Evolutionary conservation across 2,888 invertebrate genomes (phyloP).

Genomic region (Cetonia aurata): DNA sequence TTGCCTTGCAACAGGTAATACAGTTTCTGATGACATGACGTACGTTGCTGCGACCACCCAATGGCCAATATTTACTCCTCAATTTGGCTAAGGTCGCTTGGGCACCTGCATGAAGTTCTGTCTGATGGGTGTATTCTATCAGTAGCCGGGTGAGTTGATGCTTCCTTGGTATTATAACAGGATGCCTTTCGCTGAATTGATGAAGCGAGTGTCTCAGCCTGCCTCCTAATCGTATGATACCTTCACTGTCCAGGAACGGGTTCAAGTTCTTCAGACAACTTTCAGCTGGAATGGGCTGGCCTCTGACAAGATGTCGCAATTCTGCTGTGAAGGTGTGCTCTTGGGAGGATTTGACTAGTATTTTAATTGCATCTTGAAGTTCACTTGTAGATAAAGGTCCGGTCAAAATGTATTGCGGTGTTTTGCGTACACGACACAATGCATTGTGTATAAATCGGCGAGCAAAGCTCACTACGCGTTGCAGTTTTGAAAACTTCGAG

Average conservation of each 20-base stretch:
- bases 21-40: slow-evolving; percentile 1
- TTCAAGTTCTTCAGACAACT: neutral
- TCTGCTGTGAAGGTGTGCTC: too few species aligned
- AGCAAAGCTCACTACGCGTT: too few species aligned
- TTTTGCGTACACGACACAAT: too few species aligned
- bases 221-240: slow-evolving; percentile 36
- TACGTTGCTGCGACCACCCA: slow-evolving; percentile 10
- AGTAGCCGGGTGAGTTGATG: slow-evolving; percentile 23
- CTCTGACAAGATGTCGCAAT: too few species aligned
- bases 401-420: too few species aligned
- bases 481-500: too few species aligned
- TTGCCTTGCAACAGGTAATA: neutral
- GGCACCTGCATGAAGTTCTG: slow-evolving; percentile 21
- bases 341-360: too few species aligned
- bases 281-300: too few species aligned
- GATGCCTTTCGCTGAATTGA: slow-evolving; percentile 25
- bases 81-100: slow-evolving; percentile 27
- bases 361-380: too few species aligned
- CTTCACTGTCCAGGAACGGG: slow-evolving; percentile 27
- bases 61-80: slow-evolving; percentile 32
- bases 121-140: too few species aligned
- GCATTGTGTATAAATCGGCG: too few species aligned
- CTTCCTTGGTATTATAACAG: slow-evolving; percentile 16
- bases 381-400: too few species aligned
- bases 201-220: slow-evolving; percentile 1